Percentiles rank a stretch among this genome's conserved stretches.
phyloP scores from a whole-genome alignment of 2,888 invertebrate genomes.

The Cepaea hortensis region DNA sequence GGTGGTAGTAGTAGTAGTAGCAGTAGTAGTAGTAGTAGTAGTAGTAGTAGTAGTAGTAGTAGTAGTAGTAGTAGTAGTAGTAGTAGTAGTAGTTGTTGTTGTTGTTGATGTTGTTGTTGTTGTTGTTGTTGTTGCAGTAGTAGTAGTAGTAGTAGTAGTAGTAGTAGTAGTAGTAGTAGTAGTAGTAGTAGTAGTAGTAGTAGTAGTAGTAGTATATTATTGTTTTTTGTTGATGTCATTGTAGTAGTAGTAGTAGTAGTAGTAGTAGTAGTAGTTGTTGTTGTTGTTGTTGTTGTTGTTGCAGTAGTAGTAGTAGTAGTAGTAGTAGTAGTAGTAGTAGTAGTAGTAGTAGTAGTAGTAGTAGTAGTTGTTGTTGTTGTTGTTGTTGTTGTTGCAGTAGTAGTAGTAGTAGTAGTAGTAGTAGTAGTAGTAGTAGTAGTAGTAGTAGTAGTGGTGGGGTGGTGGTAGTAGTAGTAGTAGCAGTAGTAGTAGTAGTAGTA shows the following conservation, averaged over 20 bases:
- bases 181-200: slow-evolving; percentile 1
- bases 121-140: neutral
- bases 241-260: neutral
- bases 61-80: slow-evolving; percentile 9
- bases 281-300: slow-evolving; percentile 16
- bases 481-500: neutral
- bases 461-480: neutral
- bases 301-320: slow-evolving; percentile 21
- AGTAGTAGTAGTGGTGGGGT: neutral
- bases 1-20: neutral
- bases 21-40: neutral
- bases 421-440: neutral
- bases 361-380: neutral
- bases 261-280: neutral
- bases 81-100: neutral
- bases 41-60: slow-evolving; percentile 6
- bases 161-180: slow-evolving; percentile 1
- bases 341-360: slow-evolving; percentile 31
- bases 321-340: slow-evolving; percentile 25
- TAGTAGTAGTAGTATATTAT: neutral
- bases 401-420: too few species aligned
- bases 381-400: neutral
- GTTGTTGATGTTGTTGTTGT: neutral
- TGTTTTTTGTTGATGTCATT: neutral
- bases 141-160: neutral